Evolutionary conservation across 2,113 vertebrate species (phyloP), one percentile per base, ranked within the genome.

Genomic region (Geothlypis trichas): DNA sequence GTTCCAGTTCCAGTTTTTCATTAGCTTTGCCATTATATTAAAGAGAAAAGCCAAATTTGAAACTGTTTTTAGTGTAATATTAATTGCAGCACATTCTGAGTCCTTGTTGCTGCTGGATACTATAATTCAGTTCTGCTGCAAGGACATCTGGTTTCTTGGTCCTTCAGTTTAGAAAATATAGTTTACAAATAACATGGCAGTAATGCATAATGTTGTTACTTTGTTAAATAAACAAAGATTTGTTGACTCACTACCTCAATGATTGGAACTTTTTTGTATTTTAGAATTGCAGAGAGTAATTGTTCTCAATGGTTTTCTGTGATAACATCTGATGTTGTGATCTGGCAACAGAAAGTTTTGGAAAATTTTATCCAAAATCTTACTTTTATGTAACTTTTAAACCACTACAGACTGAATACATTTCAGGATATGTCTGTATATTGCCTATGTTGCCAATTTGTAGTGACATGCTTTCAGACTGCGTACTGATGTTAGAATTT

Each of bases 251-350:
- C 30, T 73, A 62, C 74, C 61, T 88, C 73, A 33, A 1, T n/a
- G 8, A 41, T 83, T 73, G 69, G 59, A 83, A 51, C 28, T 27
- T 39, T 77, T 77, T 73, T 91, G 59, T 80, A 7, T 84, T 90
- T 89, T 87, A 87, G 91, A 96, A 95, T 89, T 94, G 75, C 51
- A 57, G 47, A 42, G 91, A 75, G 11, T 81, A 93, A 57, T 61
- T 90, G 77, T 68, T 84, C 73, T 86, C 66, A 82, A 35, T 88
- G 57, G 21, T 24, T 27, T 95, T 94, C 66, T 83, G 23, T 61
- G 84, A 69, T 93, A 83, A 71, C 67, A 89, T 86, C 92, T 79
- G 68, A 78, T 76, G 33, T 17, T 52, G 75, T 52, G 69, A 89
- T 79, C 76, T 77, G 62, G 66, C 84, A 93, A 84, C 39, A 66